Evolutionary conservation across 2,113 vertebrate genomes (phyloP), one percentile per base, ranked within the genome.

Genomic region (Corythaeola cristata): DNA sequence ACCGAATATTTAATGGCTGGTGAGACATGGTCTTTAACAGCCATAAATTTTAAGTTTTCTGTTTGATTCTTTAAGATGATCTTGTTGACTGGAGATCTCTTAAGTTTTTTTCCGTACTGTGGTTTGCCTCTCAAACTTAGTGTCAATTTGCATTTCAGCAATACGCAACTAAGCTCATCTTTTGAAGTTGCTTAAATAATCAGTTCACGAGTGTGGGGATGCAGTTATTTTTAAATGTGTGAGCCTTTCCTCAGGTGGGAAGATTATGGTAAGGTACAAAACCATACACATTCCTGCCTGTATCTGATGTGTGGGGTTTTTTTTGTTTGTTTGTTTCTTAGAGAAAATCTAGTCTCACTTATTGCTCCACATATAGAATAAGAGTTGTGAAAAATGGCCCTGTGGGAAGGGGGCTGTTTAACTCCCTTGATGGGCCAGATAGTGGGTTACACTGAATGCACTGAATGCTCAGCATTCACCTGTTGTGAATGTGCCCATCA

Each of bases 401-500:
- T 0, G 0, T 33, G 17, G 37, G 28, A 79, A 55, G 23, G 20
- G 14, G 4, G 17, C n/a, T 67, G 19, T 63, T 73, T 27, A 8
- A 44, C 41, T 44, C 41, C 41, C 41, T 44, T 44, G 41, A 44
- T 44, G 41, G 41, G 12, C 41, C 41, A 44, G 41, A 44, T 44
- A 12, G 14, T 44, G 41, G 14, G 41, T 44, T 44, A 44, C 41
- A 44, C 12, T 44, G 41, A 41, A 41, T 41, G 41, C 15, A 6
- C 4, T 69, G 33, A 33, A 32, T 39, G 19, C 21, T 91, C 0
- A 0, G 7, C 44, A 5, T 85, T 91, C 44, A 55, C 23, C 32
- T 59, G 14, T 67, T 60, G 59, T 63, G 28, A 74, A 24, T 44
- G 33, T 2, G 3, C 16, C 23, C 0, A 0, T 71, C n/a, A n/a